A percentile compares a stretch with the other conserved stretches of the same genome.
Evolutionary conservation across 2,888 invertebrate species (phyloP).

Genomic region (Adelphocoris suturalis): DNA sequence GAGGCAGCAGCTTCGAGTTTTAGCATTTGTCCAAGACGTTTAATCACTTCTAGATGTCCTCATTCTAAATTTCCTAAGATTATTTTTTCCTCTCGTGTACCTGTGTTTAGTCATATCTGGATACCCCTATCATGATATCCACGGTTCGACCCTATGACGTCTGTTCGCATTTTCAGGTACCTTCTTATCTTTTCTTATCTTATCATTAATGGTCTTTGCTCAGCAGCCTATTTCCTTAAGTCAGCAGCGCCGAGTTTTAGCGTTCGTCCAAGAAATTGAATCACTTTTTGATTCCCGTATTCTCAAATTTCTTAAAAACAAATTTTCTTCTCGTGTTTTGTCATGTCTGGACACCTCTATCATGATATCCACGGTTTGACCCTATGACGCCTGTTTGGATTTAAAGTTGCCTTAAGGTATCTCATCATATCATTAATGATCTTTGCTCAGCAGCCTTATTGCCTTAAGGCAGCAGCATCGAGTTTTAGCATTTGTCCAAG

Average conservation of each 20-base stretch:
- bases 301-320: neutral
- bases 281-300: too few relatives aligned
- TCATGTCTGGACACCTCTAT: constrained; percentile 62
- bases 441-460: too few relatives aligned
- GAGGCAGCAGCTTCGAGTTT: too few relatives aligned
- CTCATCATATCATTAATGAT: neutral
- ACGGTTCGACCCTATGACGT: constrained; percentile 69
- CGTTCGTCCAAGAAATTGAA: too few relatives aligned
- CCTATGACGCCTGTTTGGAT: constrained; percentile 69
- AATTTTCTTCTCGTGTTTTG: constrained; percentile 14
- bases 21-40: too few relatives aligned
- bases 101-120: constrained; percentile 59
- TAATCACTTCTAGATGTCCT: too few relatives aligned
- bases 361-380: constrained; percentile 69
- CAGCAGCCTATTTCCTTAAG: constrained; percentile 23
- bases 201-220: neutral
- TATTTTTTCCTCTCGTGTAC: neutral
- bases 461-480: too few relatives aligned
- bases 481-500: too few relatives aligned
- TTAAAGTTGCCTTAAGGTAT: constrained; percentile 66
- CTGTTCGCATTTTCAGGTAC: constrained; percentile 70
- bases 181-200: neutral
- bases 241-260: too few relatives aligned
- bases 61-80: neutral
- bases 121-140: constrained; percentile 61